Evolutionary conservation across 2,797 vertebrate species (phyloP), one percentile per base, ranked within the genome.

Genomic region (Epinephelus malabaricus): DNA sequence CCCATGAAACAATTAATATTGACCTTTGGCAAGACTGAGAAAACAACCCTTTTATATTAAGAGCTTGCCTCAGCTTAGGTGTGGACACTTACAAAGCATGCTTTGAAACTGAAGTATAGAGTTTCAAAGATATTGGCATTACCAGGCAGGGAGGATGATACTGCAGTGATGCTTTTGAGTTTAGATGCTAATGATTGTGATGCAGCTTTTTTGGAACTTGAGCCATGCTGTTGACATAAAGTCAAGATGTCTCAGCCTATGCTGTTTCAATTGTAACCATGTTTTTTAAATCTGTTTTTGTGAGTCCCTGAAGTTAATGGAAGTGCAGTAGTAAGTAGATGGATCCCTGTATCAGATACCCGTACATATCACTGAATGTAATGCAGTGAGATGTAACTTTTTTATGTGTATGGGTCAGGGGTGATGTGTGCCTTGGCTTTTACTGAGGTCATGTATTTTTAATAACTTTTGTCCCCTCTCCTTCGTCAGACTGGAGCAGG

Each of bases 401-500:
- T 60, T 38, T 53, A 21, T 75, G 19, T 30, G n/a, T 72, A 2
- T 63, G 73, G 58, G 50, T 86, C 65, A 81, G 73, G 46, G 59
- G 51, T 79, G 30, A 61, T 81, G 65, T 60, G 54, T 54, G 68
- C 58, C 51, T 68, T 66, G 46, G 63, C 63, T 81, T 79, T 84
- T 65, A 79, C 83, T 82, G 78, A 83, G 59, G 56, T 86, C 81
- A 91, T 93, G 62, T 81, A 87, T 87, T 88, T 90, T 95, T 89
- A 90, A 94, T 94, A 82, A 55, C 79, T 50, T 78, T 82, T 94
- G 40, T 93, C 77, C 92, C 91, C 81, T 86, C 83, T 86, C 94
- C 92, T 94, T 78, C 12, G 86, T 91, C 89, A 94, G 67, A 81
- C 83, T 84, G 84, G 81, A 93, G 86, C 78, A 97, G 97, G 95